Evolutionary conservation across 2,113 vertebrate genomes (phyloP).

Genomic region (Pagrus major): DNA sequence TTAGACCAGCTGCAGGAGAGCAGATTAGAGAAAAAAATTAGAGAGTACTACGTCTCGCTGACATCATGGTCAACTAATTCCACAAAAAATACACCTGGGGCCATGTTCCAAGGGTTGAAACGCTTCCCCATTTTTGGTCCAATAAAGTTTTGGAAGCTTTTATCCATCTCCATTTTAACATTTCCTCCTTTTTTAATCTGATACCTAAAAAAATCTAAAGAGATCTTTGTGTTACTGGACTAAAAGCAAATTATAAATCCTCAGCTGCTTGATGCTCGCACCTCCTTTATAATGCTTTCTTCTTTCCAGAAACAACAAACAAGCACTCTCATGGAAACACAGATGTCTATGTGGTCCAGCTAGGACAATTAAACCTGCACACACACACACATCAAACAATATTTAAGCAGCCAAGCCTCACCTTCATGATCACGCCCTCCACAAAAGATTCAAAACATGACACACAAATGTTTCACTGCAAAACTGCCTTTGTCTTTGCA

Average conservation of each 20-base stretch:
- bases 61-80: neutral
- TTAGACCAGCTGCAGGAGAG: slow-evolving; percentile 29
- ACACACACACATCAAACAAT: neutral
- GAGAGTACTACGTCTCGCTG: neutral
- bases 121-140: neutral
- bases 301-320: neutral
- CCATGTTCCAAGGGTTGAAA: too few species aligned
- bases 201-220: neutral
- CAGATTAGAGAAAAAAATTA: neutral
- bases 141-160: neutral
- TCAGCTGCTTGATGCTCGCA: too few species aligned
- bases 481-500: slow-evolving; percentile 23
- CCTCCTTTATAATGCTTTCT: neutral
- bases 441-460: neutral
- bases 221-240: neutral
- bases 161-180: neutral
- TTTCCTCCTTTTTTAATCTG: neutral
- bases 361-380: neutral
- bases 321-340: neutral
- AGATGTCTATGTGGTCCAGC: neutral
- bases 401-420: neutral
- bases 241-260: neutral
- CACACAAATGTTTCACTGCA: neutral
- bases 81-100: too few species aligned
- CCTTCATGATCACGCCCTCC: neutral